Conservation (phyloP, 1,140 invertebrate species). For the Leptinotarsa undecemlineata region DNA sequence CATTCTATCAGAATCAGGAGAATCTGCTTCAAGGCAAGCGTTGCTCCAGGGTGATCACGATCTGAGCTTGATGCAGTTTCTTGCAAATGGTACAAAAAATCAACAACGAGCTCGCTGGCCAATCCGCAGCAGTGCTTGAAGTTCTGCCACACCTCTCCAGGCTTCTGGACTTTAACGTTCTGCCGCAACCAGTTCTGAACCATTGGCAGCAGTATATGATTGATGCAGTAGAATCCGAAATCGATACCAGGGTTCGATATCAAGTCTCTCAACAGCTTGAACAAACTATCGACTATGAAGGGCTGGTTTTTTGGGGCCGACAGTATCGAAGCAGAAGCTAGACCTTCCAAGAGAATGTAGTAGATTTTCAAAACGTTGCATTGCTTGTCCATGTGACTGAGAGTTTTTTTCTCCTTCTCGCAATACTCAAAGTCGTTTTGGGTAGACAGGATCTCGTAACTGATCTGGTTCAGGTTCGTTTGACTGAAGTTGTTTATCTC, state of each 20-base stretch:
- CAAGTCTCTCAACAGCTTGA: constrained; percentile 78
- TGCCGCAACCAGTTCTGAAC: constrained; percentile 84
- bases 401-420: constrained; percentile 62
- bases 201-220: constrained; percentile 85
- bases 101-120: constrained; percentile 87
- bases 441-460: constrained; percentile 65
- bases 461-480: constrained; percentile 59
- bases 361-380: constrained; percentile 88
- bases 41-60: constrained; percentile 61
- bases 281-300: constrained; percentile 82
- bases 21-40: constrained; percentile 83
- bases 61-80: constrained; percentile 49
- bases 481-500: constrained; percentile 67
- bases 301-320: constrained; percentile 85
- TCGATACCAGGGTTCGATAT: constrained; percentile 77
- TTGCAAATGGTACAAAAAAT: constrained; percentile 70
- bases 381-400: constrained; percentile 75
- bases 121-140: constrained; percentile 93
- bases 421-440: constrained; percentile 61
- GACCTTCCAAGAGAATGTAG: constrained; percentile 87
- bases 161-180: constrained; percentile 61
- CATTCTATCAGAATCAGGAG: constrained; percentile 88
- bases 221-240: constrained; percentile 88
- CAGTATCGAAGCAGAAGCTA: constrained; percentile 79
- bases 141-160: constrained; percentile 80